Evolutionary conservation across 2,888 invertebrate species (phyloP), one percentile per base, ranked within the genome.

Genomic region (Tridacna crocea): DNA sequence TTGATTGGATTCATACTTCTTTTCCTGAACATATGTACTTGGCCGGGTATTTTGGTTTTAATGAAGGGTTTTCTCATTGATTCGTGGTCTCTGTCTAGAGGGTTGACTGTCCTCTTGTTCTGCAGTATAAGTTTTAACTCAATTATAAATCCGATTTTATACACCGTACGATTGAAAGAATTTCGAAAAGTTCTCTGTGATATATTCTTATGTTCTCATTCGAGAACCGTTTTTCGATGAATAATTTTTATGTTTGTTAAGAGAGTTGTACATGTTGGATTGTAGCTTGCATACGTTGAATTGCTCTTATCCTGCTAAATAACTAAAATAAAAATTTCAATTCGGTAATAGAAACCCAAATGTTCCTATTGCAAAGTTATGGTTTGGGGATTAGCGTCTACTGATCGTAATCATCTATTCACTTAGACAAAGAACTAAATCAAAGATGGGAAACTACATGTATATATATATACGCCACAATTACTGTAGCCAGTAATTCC

Each of bases 101-200:
- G 13, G 24, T 15, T 10, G 13, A 61, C 36, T 22, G 15, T 74
- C 27, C 74, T 61, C 8, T 22, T 74, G 47, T 74, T 74, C 47
- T 74, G 61, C n/a, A 74, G 47, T 22, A 47, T 74, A 36, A 46
- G 61, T 8, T 36, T 61, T 0, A 74, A 74, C 61, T 74, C 74
- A 17, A n/a, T 74, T 1, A 22, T 74, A 10, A 74, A 74, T 24
- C 74, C 74, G 10, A 74, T 74, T 46, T 22, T 74, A 19, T 74
- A 74, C 47, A 61, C 74, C 4, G 36, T 74, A 8, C 27, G 74
- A 17, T 26, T 74, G 22, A 22, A 61, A 22, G 74, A 74, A 47
- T 74, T 74, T 19, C 19, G 74, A 10, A 61, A 47, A 17, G 60
- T 74, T 22, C 36, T 74, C 55, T 27, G 15, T 19, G 10, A 55